Evolutionary conservation across 2,888 invertebrate genomes (phyloP).

Genomic region (Agrochola lychnidis): DNA sequence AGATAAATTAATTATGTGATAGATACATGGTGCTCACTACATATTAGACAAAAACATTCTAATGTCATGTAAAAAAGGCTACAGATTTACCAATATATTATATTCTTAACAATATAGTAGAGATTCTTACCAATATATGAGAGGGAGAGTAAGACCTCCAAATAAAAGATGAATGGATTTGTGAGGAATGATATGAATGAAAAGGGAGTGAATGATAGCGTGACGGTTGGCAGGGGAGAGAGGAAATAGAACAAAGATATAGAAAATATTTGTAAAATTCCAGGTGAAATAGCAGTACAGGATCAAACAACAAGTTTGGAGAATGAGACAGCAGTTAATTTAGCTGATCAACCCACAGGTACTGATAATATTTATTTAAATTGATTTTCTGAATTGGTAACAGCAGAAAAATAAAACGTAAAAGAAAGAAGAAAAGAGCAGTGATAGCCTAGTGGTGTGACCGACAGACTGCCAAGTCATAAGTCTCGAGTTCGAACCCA

Average conservation of each 20-base stretch:
- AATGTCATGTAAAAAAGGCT: too few relatives aligned
- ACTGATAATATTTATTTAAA: not conserved
- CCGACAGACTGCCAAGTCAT: too few relatives aligned
- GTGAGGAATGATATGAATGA: not conserved
- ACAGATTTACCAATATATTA: too few relatives aligned
- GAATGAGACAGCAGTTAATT: conserved; percentile 33
- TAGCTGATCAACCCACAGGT: conserved; percentile 56
- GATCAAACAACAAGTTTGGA: conserved; percentile 39
- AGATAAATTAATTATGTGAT: too few relatives aligned
- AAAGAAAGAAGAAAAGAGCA: too few relatives aligned
- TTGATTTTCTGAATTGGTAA: not conserved
- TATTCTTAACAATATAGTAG: too few relatives aligned
- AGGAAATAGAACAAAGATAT: not conserved
- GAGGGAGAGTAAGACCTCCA: not conserved
- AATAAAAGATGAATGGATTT: not conserved
- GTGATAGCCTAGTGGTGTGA: too few relatives aligned
- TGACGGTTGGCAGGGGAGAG: not conserved
- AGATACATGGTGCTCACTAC: too few relatives aligned
- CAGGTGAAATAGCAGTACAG: conserved; percentile 6
- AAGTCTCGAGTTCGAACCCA: too few relatives aligned
- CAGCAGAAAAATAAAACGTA: too few relatives aligned
- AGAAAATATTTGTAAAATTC: not conserved
- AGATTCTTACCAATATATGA: not conserved
- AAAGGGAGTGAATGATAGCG: not conserved
- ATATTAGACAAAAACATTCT: too few relatives aligned